Base-by-base conservation (phyloP, 2,797 vertebrate genomes). In the Meriones psammophilus region DNA sequence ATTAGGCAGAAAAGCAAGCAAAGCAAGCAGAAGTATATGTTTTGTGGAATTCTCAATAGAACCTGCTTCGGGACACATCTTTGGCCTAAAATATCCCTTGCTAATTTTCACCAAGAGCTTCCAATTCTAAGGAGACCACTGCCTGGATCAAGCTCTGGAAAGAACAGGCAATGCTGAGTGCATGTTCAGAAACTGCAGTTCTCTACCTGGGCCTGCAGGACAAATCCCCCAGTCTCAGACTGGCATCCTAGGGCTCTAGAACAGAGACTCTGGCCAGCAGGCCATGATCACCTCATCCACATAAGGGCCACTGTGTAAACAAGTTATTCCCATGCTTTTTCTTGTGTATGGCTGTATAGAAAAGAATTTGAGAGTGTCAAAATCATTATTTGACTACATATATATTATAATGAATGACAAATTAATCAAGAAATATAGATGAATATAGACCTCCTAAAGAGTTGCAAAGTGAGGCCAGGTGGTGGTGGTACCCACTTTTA, bases 291-390 rank as follows among this genome's bases (percentile, higher is more conserved):
- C 26, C 50, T 84, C 22, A 20, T 46, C 30, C 26, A 17, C 0
- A 7, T 14, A 22, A 50, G 92, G 68, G 33, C 68, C n/a, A 30
- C 42, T 71, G 56, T 77, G 56, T 88, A 68, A 95, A 58, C 20
- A 94, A 46, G 26, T 83, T 1, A 1, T 64, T 50, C 46, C 71
- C 28, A 56, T 12, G 26, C 12, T 46, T 74, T 73, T 62, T 56
- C 81, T 22, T 28, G 33, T 73, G 39, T 0, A 24, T 39, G 73
- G 30, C 33, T 79, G 0, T 60, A 7, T 50, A 62, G 46, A 30
- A 88, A 76, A 91, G 54, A 80, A 50, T 85, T 94, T 88, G 39
- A 78, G n/a, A 17, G 42, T 86, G 36, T 56, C 54, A 56, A 15
- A 56, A 15, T 56, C 14, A 56, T 56, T 56, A 56, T 56, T 56